phyloP scores from a whole-genome alignment of 2,113 vertebrate species.

The human (Homo sapiens) region DNA sequence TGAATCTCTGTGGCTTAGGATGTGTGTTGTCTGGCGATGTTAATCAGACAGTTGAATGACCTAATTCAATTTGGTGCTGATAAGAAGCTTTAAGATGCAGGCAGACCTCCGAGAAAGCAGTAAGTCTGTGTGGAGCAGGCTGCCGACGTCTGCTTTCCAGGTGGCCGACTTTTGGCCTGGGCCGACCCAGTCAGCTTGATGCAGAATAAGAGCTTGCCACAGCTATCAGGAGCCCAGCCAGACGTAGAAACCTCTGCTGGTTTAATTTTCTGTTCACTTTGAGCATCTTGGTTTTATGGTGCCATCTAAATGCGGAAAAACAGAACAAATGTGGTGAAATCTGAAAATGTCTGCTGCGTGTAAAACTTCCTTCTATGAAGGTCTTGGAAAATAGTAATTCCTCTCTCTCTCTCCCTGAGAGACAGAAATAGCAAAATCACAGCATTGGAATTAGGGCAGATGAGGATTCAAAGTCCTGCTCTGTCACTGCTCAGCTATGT shows the following conservation, averaged over 20 bases:
- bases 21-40: rapidly evolving
- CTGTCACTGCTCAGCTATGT: not conserved
- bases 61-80: not conserved
- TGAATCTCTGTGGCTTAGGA: not conserved
- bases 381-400: not conserved
- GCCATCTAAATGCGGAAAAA: not conserved
- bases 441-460: too few relatives aligned
- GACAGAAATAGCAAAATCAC: not conserved
- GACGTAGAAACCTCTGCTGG: not conserved
- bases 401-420: not conserved
- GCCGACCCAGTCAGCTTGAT: rapidly evolving
- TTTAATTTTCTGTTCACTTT: not conserved
- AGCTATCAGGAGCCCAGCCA: not conserved
- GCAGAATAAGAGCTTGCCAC: rapidly evolving
- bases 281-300: not conserved
- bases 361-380: not conserved
- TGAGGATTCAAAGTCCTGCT: not conserved
- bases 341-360: too few relatives aligned
- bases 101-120: not conserved
- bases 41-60: rapidly evolving
- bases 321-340: not conserved
- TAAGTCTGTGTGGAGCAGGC: not conserved
- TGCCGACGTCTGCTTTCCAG: not conserved
- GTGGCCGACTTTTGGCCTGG: rapidly evolving
- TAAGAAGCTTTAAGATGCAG: not conserved